Base-by-base conservation (phyloP, 2,113 vertebrate genomes). In the Gopherus evgoodei region DNA sequence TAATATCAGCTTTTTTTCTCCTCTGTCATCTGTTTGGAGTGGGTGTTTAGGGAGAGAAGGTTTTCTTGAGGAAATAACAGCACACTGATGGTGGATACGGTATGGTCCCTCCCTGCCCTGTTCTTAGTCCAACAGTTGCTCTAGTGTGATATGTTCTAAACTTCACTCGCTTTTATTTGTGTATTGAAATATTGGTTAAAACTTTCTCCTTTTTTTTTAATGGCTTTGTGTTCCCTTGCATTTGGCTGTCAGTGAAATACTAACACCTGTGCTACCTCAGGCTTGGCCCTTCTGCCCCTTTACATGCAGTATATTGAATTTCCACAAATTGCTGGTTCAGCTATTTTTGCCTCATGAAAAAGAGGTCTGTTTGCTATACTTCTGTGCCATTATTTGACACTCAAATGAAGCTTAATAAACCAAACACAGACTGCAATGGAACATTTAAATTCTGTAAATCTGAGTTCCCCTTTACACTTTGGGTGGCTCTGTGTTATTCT, bases 1-100 rank as follows among this genome's bases (percentile, higher is more conserved):
- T 27, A 25, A 27, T 27, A 57, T 27, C 56, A 27, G 25, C 72
- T 95, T 94, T 94, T 31, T 53, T 24, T 29, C 56, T 38, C 56
- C 82, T 35, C 0, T 92, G 56, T 90, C 57, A 35, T 54, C 3
- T 50, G 25, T 83, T 86, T 87, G 47, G 35, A 94, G 50, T 75
- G 8, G 65, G 27, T 91, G 83, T 93, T 92, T 91, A 92, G 84
- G 57, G 87, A 94, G 83, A 54, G 83, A 90, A 92, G 85, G 79
- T 90, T 95, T 92, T 95, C 72, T 86, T 94, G 83, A 96, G 83
- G 96, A 92, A 93, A 91, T 95, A 96, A 95, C 81, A 95, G 57
- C 65, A 95, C 79, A 38, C 47, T 95, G 90, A 93, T 59, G 80
- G 86, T 83, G 78, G 56, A 19, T 92, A 56, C 93, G 87, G 92